These are phyloP conservation scores for Lytechinus pictus DNA, from an alignment of 35 echinoderm and acorn worm genomes.

Conservation along the genomic window DNA sequence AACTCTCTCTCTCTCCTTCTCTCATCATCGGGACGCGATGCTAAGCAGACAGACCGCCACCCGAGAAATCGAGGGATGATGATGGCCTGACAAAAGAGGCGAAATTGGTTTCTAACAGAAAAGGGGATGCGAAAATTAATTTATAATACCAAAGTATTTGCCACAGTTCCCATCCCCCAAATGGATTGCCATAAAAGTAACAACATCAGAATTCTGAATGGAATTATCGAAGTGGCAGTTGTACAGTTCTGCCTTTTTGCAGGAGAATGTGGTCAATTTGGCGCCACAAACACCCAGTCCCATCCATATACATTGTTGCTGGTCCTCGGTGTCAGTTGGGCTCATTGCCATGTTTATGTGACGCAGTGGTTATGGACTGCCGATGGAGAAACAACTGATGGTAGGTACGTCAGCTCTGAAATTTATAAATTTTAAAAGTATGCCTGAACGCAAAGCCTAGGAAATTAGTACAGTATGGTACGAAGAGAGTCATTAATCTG, in stretches of 20 bases:
- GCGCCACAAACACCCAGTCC: background rate
- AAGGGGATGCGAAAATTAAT: background rate
- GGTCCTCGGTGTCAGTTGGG: background rate
- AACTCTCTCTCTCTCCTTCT: background rate
- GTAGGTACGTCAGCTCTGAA: background rate
- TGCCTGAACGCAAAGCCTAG: background rate
- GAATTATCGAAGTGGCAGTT: background rate
- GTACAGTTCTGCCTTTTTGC: background rate
- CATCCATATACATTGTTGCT: background rate
- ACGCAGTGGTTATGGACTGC: slow-evolving; percentile 21
- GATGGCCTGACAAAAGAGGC: background rate
- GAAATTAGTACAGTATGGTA: too few relatives aligned
- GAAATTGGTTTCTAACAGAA: background rate
- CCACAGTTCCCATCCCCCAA: background rate
- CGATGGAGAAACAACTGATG: slow-evolving; percentile 14
- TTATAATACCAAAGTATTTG: background rate
- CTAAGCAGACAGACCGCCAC: slow-evolving; percentile 6
- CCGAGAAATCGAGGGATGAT: background rate
- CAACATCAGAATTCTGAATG: background rate
- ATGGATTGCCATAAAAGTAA: background rate
- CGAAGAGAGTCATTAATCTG: too few relatives aligned
- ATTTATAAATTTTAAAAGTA: background rate
- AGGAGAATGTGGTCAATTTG: background rate
- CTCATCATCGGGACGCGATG: background rate
- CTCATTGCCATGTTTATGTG: slow-evolving; percentile 30